phyloP scores from a whole-genome alignment of 35 echinoderm and acorn worm species.

The Heliocidaris erythrogramma region DNA sequence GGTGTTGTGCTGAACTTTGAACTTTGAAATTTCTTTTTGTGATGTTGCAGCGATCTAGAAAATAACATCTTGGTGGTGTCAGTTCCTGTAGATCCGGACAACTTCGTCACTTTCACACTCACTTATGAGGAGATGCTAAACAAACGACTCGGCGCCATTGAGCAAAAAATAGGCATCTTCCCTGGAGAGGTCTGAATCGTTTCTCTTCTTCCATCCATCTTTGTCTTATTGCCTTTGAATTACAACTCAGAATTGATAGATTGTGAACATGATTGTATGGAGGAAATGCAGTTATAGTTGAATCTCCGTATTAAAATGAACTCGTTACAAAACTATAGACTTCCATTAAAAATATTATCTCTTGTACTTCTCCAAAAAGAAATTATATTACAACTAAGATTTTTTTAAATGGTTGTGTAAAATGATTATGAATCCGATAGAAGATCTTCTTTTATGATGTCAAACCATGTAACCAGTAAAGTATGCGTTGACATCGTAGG shows the following conservation, averaged over 20 bases:
- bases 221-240: neutral
- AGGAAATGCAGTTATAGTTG: too few species aligned
- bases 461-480: neutral
- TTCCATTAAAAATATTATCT: too few species aligned
- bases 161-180: slow-evolving; percentile 67
- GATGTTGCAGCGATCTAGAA: slow-evolving; percentile 54
- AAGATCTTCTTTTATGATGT: neutral
- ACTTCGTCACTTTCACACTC: slow-evolving; percentile 58
- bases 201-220: neutral
- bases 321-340: too few species aligned
- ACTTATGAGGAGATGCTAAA: slow-evolving; percentile 77
- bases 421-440: too few species aligned
- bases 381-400: neutral
- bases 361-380: neutral
- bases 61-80: slow-evolving; percentile 82
- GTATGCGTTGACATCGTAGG: slow-evolving; percentile 18
- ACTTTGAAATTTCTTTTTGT: neutral
- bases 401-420: too few species aligned
- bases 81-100: slow-evolving; percentile 39
- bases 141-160: slow-evolving; percentile 66
- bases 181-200: slow-evolving; percentile 73
- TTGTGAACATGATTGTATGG: too few species aligned
- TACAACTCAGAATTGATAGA: too few species aligned
- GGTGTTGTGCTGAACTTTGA: neutral
- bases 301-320: too few species aligned